phyloP scores from a whole-genome alignment of 2,113 vertebrate genomes.

The Uropsilus gracilis region DNA sequence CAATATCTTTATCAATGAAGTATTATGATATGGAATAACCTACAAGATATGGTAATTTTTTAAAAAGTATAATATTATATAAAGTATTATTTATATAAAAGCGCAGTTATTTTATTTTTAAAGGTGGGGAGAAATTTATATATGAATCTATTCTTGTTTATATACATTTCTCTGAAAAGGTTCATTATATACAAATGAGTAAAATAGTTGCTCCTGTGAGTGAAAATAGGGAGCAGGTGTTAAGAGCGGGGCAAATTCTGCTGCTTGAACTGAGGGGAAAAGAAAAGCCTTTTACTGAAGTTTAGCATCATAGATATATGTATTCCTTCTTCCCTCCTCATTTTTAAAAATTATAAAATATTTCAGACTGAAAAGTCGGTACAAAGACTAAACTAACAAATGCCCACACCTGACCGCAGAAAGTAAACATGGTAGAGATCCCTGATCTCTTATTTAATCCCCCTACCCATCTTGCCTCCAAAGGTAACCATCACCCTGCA shows the following conservation, averaged over 20 bases:
- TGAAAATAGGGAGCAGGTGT: background rate
- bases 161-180: background rate
- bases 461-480: background rate
- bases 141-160: background rate
- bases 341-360: background rate
- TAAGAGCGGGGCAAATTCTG: background rate
- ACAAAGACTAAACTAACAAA: background rate
- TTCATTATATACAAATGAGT: background rate
- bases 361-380: background rate
- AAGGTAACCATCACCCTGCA: background rate
- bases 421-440: background rate
- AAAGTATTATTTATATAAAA: slow-evolving; percentile 42
- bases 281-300: background rate
- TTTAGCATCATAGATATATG: background rate
- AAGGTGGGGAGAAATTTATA: background rate
- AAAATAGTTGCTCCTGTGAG: slow-evolving; percentile 28
- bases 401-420: background rate
- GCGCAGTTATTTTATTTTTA: slow-evolving; percentile 19
- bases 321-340: background rate
- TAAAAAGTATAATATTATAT: background rate
- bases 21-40: background rate
- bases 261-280: background rate
- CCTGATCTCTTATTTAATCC: background rate
- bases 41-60: background rate
- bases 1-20: slow-evolving; percentile 39